Conservation (phyloP, 1,140 invertebrate genomes). For the Trichonephila inaurata region DNA sequence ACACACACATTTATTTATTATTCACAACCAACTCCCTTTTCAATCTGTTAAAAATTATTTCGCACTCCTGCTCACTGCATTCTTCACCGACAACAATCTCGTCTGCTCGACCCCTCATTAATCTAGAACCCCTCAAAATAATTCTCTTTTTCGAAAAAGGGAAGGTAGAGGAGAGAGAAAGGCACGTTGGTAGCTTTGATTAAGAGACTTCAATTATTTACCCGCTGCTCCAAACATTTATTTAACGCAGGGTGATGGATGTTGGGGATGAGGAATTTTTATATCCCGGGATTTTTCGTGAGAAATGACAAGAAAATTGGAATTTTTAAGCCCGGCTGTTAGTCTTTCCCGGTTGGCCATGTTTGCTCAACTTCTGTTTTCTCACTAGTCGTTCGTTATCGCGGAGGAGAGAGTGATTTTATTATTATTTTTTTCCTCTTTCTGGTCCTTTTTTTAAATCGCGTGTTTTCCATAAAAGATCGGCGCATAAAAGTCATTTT, state of each 20-base stretch:
- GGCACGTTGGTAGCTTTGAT: slow-evolving; percentile 2
- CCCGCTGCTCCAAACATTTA: slow-evolving; percentile 43
- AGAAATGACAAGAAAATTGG: slow-evolving; percentile 30
- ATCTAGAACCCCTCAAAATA: slow-evolving; percentile 49
- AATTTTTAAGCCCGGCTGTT: background rate
- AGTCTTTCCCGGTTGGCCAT: background rate
- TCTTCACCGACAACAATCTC: slow-evolving; percentile 11
- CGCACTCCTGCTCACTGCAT: background rate
- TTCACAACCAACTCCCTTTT: background rate
- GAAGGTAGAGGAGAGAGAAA: background rate
- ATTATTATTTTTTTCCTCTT: background rate
- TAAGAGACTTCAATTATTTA: slow-evolving; percentile 57
- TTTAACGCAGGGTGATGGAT: slow-evolving; percentile 43
- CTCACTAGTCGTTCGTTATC: background rate
- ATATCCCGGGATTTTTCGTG: slow-evolving; percentile 25
- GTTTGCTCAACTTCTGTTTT: slow-evolving; percentile 15
- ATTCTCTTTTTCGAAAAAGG: background rate
- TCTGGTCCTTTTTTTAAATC: background rate
- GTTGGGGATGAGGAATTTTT: slow-evolving; percentile 4
- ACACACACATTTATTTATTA: slow-evolving; percentile 13
- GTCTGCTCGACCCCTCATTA: slow-evolving; percentile 34
- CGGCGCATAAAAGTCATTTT: slow-evolving; percentile 3
- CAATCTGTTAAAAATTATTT: slow-evolving; percentile 54
- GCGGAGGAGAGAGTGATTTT: background rate
- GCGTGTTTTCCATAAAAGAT: slow-evolving; percentile 1